Percentiles rank a stretch among this genome's conserved stretches.
Evolutionary conservation across 23 tunicate species (phyloP).

Genomic region (Trididemnum miniatum): DNA sequence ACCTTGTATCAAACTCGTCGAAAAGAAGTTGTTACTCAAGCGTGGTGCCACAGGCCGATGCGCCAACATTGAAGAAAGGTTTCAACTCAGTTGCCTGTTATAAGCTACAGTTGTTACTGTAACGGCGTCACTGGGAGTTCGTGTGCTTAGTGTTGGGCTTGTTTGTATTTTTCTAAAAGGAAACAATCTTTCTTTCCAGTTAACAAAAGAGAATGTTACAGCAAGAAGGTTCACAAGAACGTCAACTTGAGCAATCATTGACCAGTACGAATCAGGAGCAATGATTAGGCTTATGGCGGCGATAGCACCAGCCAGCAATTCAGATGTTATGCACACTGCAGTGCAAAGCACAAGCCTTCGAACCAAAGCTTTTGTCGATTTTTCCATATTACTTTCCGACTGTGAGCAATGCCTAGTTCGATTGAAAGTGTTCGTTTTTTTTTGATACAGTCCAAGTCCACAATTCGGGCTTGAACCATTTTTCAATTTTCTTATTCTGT

Average conservation of each 20-base stretch:
- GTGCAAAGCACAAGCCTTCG: constrained; percentile 32
- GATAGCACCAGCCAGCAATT: constrained; percentile 2
- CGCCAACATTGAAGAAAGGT: no score
- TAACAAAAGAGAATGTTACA: constrained; percentile 25
- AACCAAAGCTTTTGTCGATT: not conserved
- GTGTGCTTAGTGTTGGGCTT: no score
- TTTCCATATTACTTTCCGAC: not conserved
- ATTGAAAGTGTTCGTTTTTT: not conserved
- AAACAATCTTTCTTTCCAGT: constrained; percentile 44
- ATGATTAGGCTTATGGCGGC: constrained; percentile 26
- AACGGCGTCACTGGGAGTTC: no score
- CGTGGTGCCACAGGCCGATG: no score
- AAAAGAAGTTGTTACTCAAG: no score
- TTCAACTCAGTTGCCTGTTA: no score
- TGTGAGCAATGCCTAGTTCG: not conserved
- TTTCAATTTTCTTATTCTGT: not conserved
- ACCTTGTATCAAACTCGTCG: no score
- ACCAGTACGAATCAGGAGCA: constrained; percentile 58
- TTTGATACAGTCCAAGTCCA: not conserved
- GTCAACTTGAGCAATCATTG: constrained; percentile 38
- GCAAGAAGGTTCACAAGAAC: constrained; percentile 26
- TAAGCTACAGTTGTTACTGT: no score
- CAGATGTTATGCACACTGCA: constrained; percentile 35
- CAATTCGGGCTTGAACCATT: not conserved
- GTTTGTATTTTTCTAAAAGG: constrained; percentile 11